Base-by-base conservation (phyloP, 1,140 invertebrate genomes). In the Heliconius eleuchia region DNA sequence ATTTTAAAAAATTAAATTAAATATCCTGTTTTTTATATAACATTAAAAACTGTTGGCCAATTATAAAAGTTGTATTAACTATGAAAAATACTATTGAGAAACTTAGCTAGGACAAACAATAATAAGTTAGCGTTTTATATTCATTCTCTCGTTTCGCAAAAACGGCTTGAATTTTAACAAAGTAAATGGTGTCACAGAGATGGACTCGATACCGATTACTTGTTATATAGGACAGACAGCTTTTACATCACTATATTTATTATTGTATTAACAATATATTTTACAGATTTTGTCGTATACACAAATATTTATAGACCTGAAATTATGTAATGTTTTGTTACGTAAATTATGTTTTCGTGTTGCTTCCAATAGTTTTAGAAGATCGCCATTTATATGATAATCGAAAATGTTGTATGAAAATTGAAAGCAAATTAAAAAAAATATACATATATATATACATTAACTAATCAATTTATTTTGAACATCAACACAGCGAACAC, bases 91-190 rank as follows among this genome's bases (percentile, higher is more conserved):
- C 60, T 27, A 66, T 66, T 66, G 60, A 16, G 55, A 66, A 66
- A 66, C 60, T 66, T 27, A 27, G 60, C 9, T 66, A 66, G 60
- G 13, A 66, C 60, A 66, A 30, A 66, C 11, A 66, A 66, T 30
- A 66, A 66, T n/a, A 30, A 66, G 4, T 66, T 66, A 27, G 23
- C 27, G 60, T 66, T 66, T 66, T 66, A 66, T 66, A 66, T 66
- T 66, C 60, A 66, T 27, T 66, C 60, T 66, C 23, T 66, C 60
- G 60, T 66, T 66, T 66, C 60, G 60, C 60, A 27, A 66, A 66
- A 66, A 30, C 60, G 27, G 30, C 60, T 66, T 66, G 60, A 66
- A 66, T 66, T 66, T 66, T 66, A 66, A 66, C 60, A 66, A 66
- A 66, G 27, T 66, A 66, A 66, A 66, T 66, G 60, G 60, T 66